phyloP scores from a whole-genome alignment of 2,113 vertebrate genomes.

The Bujurquina vittata region DNA sequence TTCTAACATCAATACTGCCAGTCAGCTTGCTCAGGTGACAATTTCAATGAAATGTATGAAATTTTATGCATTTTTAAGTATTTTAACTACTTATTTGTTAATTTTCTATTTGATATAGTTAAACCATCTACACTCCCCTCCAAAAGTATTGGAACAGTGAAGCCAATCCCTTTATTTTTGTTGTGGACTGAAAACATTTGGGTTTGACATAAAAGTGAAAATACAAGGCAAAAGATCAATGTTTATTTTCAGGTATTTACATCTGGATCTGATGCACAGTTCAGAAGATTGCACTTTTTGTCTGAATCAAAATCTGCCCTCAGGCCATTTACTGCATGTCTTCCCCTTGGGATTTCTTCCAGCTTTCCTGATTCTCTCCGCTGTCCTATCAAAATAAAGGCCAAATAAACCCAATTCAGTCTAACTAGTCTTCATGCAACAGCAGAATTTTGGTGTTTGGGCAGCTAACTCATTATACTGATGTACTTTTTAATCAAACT shows the following conservation, averaged over 20 bases:
- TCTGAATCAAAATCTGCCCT: no score
- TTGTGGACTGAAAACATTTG: no score
- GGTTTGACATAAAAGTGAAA: no score
- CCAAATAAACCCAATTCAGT: background rate
- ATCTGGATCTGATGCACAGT: no score
- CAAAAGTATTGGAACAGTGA: no score
- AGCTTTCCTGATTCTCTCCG: background rate
- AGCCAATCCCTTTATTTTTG: no score
- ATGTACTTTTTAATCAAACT: slow-evolving; percentile 19
- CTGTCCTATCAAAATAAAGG: background rate
- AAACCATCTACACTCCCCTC: no score
- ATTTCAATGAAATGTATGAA: background rate
- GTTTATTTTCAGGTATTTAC: no score
- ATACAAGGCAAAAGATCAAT: no score
- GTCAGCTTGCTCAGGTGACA: fast-evolving
- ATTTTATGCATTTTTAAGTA: background rate
- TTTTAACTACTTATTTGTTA: background rate
- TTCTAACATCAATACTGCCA: no score
- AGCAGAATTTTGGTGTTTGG: background rate
- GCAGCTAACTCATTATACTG: background rate
- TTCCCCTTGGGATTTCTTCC: background rate
- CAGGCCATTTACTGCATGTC: background rate
- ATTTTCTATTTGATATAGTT: no score
- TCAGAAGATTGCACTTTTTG: no score
- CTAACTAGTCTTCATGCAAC: background rate